These are phyloP conservation scores for human DNA, from an alignment of 2,113 vertebrate species.

Conservation along the genomic window GRCh38 chr3:19480001-19480500, in stretches of 20 bases:
- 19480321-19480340: neutral
- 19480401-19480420: neutral
- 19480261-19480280: neutral
- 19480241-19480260: neutral
- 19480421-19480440: neutral
- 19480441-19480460: neutral
- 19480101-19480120: neutral
- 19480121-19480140: neutral
- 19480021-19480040: neutral
- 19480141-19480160: neutral
- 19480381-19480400: neutral
- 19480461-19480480: neutral
- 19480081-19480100: neutral
- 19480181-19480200: neutral
- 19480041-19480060: neutral
- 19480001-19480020: neutral
- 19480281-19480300: neutral
- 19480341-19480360: neutral
- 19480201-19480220: neutral
- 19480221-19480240: neutral
- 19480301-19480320: neutral
- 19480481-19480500: neutral
- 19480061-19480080: neutral
- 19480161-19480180: neutral
- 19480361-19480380: neutral